Percentiles rank a stretch among this genome's conserved stretches.
Evolutionary conservation across 2,797 vertebrate species (phyloP).

Genomic region (Lacerta viridis): DNA sequence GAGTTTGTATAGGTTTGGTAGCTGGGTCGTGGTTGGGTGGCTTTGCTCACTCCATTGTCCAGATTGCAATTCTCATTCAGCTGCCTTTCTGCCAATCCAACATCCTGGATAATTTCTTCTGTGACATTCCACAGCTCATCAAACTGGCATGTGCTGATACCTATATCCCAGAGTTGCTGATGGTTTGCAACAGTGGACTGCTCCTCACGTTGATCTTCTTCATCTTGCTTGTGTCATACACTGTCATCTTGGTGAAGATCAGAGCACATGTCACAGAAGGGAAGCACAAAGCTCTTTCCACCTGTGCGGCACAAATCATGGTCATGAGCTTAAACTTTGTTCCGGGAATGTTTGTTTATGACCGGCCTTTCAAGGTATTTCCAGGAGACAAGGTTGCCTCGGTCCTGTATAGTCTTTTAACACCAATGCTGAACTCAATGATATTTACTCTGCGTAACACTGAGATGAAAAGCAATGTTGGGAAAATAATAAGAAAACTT

Average conservation of each 20-base stretch:
- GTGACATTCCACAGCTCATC: constrained; percentile 28
- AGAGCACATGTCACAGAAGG: constrained; percentile 18
- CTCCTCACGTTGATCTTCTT: constrained; percentile 2
- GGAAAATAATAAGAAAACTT: neutral
- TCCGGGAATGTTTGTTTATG: constrained; percentile 22
- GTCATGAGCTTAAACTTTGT: constrained; percentile 15
- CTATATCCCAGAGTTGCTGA: constrained; percentile 5
- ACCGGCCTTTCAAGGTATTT: constrained; percentile 18
- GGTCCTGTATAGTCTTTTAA: neutral
- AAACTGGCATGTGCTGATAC: constrained; percentile 25
- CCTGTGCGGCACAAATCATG: constrained; percentile 20
- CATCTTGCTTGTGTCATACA: constrained; percentile 21
- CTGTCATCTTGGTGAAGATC: constrained; percentile 18
- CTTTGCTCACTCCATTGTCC: constrained; percentile 13
- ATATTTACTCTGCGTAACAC: constrained; percentile 15
- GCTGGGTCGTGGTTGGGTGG: constrained; percentile 19
- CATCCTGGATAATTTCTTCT: constrained; percentile 29
- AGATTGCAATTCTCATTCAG: constrained; percentile 21
- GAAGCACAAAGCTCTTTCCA: constrained; percentile 25
- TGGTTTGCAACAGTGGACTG: constrained; percentile 35
- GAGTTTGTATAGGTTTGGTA: constrained; percentile 17
- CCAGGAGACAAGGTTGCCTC: constrained; percentile 8
- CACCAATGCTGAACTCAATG: constrained; percentile 22
- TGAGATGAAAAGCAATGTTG: constrained; percentile 8
- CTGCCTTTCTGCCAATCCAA: constrained; percentile 24